These are phyloP conservation scores for Loripinus fragilis DNA, from an alignment of 2,888 invertebrate species.

Conservation along the genomic window DNA sequence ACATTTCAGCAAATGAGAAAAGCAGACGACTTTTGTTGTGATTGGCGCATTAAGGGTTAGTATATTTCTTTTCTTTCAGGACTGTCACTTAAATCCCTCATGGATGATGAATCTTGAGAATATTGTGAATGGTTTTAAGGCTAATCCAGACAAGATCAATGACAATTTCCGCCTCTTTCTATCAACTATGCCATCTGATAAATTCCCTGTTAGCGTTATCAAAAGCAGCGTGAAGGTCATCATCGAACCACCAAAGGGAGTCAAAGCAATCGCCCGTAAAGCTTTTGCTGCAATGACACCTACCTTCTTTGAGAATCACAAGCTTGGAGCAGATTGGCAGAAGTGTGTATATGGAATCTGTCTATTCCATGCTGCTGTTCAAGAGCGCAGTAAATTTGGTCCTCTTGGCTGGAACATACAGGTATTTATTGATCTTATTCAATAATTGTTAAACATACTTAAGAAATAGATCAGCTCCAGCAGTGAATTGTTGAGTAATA, in stretches of 20 bases:
- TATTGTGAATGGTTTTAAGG: conserved; percentile 81
- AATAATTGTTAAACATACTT: conserved; percentile 83
- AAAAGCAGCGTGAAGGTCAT: conserved; percentile 84
- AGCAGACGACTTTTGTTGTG: too few relatives aligned
- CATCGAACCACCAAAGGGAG: conserved; percentile 84
- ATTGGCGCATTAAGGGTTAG: too few relatives aligned
- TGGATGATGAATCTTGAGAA: conserved; percentile 84
- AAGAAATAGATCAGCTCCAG: too few relatives aligned
- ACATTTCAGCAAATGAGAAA: too few relatives aligned
- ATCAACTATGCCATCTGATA: conserved; percentile 83
- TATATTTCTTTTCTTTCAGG: conserved; percentile 78
- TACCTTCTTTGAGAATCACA: conserved; percentile 92
- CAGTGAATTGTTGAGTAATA: too few relatives aligned
- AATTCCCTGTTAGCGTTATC: conserved; percentile 83
- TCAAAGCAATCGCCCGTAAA: conserved; percentile 90
- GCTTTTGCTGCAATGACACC: conserved; percentile 92
- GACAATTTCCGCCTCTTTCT: conserved; percentile 83
- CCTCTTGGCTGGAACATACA: conserved; percentile 59
- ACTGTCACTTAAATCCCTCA: conserved; percentile 84
- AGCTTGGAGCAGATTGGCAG: conserved; percentile 84
- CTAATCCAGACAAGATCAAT: conserved; percentile 81
- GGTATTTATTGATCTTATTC: conserved; percentile 84
- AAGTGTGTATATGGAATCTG: conserved; percentile 71
- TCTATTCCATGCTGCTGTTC: too few relatives aligned
- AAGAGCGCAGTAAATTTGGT: too few relatives aligned